phyloP scores from a whole-genome alignment of 1,140 invertebrate genomes.

The Drosophila sp. region DNA sequence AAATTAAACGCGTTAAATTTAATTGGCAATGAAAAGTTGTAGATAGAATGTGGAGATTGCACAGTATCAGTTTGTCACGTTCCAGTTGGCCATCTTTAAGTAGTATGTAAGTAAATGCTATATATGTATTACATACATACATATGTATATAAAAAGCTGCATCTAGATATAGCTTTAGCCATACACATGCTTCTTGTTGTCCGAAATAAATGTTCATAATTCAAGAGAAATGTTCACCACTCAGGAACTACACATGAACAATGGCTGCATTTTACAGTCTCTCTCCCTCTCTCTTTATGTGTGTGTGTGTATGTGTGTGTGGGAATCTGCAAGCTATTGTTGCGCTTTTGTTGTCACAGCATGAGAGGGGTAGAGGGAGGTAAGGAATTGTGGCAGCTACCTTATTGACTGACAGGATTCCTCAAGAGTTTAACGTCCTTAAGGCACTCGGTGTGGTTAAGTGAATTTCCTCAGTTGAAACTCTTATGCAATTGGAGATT shows the following conservation, averaged over 20 bases:
- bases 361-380: not conserved
- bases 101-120: too few species aligned
- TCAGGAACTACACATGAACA: not conserved
- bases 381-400: not conserved
- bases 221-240: conserved; percentile 12
- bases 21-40: too few species aligned
- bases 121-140: not conserved
- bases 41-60: too few species aligned
- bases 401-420: conserved; percentile 4
- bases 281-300: not conserved
- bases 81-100: too few species aligned
- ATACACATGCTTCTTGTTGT: conserved; percentile 4
- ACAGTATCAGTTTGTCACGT: too few species aligned
- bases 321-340: not conserved
- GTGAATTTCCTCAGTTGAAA: conserved; percentile 1
- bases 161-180: not conserved
- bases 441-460: not conserved
- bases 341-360: conserved; percentile 14
- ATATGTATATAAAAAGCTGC: not conserved
- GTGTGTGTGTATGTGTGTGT: not conserved
- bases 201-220: conserved; percentile 26
- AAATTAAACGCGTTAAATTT: too few species aligned
- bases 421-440: not conserved
- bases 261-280: not conserved
- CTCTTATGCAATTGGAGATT: too few species aligned